A percentile compares a stretch with the other conserved stretches of the same genome.
These are phyloP conservation scores for Uropsilus gracilis DNA, from an alignment of 2,113 vertebrate species.

Conservation along the genomic window DNA sequence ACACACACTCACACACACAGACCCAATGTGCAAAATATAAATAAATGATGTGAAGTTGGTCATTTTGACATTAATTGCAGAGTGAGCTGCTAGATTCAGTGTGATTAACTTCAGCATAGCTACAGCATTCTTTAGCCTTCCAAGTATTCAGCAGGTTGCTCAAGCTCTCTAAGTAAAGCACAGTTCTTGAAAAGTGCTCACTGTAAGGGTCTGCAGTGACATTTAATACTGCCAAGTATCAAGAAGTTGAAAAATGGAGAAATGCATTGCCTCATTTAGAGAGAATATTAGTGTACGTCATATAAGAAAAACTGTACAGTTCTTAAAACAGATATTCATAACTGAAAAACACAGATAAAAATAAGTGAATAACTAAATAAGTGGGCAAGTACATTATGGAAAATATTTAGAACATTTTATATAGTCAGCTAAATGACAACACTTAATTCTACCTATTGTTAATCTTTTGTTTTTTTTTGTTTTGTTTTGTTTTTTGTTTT, in stretches of 20 bases:
- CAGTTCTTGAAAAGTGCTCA: conserved; percentile 12
- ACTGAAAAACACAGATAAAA: neutral
- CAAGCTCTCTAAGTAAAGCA: neutral
- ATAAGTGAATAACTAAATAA: neutral
- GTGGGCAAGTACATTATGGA: neutral
- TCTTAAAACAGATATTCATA: conserved; percentile 2
- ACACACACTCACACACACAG: too few relatives aligned
- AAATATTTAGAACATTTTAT: conserved; percentile 13
- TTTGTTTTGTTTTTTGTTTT: too few relatives aligned
- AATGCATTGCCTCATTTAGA: neutral
- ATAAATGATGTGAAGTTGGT: neutral
- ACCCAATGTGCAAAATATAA: conserved; percentile 16
- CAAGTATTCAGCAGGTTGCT: neutral
- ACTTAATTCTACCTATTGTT: neutral
- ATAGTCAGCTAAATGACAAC: neutral
- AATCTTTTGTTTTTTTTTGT: too few relatives aligned
- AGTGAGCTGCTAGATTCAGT: neutral
- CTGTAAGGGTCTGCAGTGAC: conserved; percentile 55
- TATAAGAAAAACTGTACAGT: neutral
- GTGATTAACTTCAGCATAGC: conserved; percentile 31
- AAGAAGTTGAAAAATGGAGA: neutral
- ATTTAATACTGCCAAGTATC: conserved; percentile 16
- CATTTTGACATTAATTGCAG: neutral
- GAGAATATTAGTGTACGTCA: neutral
- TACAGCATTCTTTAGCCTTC: neutral